Percentiles rank a stretch among this genome's conserved stretches.
Evolutionary conservation across 2,113 vertebrate species (phyloP).

Genomic region (Tiliqua scincoides): DNA sequence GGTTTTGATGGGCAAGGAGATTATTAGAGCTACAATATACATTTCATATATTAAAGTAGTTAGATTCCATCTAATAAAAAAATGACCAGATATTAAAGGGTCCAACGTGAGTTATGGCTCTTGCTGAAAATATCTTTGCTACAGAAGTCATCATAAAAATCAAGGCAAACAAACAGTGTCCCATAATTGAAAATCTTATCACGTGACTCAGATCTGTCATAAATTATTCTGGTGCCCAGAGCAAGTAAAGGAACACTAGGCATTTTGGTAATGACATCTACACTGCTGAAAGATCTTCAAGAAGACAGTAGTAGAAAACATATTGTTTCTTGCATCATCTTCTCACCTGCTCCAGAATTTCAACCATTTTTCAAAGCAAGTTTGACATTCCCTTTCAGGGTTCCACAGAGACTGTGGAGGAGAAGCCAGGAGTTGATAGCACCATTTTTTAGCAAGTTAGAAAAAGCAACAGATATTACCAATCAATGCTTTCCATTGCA

Average conservation of each 20-base stretch:
- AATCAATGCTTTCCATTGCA: slow-evolving; percentile 38
- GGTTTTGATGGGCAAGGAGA: neutral
- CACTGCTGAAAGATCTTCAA: neutral
- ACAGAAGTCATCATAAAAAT: neutral
- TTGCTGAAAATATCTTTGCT: neutral
- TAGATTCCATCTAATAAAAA: neutral
- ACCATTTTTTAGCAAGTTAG: neutral
- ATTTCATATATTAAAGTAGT: neutral
- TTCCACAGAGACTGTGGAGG: neutral
- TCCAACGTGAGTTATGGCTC: neutral
- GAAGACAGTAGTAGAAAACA: neutral
- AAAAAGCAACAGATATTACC: slow-evolving; percentile 4
- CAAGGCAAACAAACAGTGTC: neutral
- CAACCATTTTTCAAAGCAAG: neutral
- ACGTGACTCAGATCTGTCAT: neutral
- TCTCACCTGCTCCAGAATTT: neutral
- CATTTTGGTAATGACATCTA: neutral
- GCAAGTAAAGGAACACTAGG: neutral
- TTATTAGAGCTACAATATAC: neutral
- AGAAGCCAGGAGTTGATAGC: neutral
- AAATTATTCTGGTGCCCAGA: neutral
- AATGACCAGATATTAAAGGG: neutral
- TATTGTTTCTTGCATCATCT: neutral
- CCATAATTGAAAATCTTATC: neutral
- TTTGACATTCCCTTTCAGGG: neutral